Base-by-base conservation (phyloP, 2,888 invertebrate genomes). In the Tridacna crocea region DNA sequence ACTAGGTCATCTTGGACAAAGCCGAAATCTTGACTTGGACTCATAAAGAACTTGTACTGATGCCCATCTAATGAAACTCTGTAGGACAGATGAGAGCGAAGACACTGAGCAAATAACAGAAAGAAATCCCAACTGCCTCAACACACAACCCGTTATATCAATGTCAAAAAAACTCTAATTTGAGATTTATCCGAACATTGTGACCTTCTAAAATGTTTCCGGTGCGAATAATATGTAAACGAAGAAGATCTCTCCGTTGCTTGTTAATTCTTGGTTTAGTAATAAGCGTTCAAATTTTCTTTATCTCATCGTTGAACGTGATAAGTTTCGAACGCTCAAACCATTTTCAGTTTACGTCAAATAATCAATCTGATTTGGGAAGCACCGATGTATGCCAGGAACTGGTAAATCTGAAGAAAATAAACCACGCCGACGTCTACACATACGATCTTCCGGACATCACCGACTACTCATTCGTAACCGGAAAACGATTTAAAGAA, bases 391-490 rank as follows among this genome's bases (percentile, higher is more conserved):
- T 70, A 22, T 70, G 70, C 26, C 12, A 22, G 26, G 47, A 24
- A 11, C 48, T 26, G 3, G 22, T n/a, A 2, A 51, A 70, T 70
- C 51, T 73, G 36, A 60, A 73, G 17, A 19, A 55, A 19, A n/a
- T 19, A 27, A 12, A 46, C n/a, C 66, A 61, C 26, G 77, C 80
- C 10, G 80, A 80, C 55, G 83, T 91, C 48, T 90, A 90, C 51
- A 90, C 91, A 17, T 85, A 88, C 26, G 89, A 91, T 76, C 81
- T 92, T 66, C 88, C 85, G 55, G 88, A 89, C 15, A 85, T 87
- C 15, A 88, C 90, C 3, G 80, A 87, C 51, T 92, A 91, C 78
- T 84, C 87, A 17, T 74, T 90, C 58, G 84, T 86, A n/a, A 81
- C 83, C 4, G 90, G 90, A 55, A 91, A 91, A 27, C 81, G 89